phyloP scores from a whole-genome alignment of 1,140 invertebrate species.

The Saccostrea echinata region DNA sequence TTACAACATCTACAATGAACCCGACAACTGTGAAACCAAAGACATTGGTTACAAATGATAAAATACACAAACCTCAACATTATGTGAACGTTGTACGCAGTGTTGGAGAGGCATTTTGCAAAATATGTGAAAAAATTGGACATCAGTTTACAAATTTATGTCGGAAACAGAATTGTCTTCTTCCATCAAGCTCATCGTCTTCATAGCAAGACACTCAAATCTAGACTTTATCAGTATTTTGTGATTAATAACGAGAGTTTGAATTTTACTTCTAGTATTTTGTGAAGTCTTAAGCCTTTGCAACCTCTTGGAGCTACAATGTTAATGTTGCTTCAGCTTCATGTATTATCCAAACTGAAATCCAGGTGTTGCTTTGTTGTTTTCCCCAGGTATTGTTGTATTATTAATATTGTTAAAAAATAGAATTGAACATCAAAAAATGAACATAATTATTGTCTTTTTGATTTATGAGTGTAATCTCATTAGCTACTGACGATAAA shows the following conservation, averaged over 20 bases:
- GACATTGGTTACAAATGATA: background rate
- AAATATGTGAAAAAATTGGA: background rate
- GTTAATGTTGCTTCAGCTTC: background rate
- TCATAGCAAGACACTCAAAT: background rate
- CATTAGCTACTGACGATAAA: background rate
- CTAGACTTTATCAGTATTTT: constrained; percentile 1
- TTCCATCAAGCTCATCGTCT: background rate
- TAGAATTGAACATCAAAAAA: background rate
- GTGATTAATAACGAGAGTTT: background rate
- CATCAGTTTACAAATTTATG: background rate
- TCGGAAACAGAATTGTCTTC: background rate
- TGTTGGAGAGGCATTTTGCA: background rate
- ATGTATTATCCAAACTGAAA: constrained; percentile 11
- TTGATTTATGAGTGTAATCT: background rate
- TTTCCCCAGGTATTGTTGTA: constrained; percentile 2
- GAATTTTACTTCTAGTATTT: background rate
- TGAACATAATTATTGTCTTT: background rate
- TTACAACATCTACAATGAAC: background rate
- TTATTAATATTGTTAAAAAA: background rate
- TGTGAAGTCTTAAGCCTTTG: background rate
- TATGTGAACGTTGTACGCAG: background rate
- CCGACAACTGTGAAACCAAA: background rate
- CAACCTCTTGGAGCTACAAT: background rate
- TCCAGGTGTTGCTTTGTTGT: constrained; percentile 18
- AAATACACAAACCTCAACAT: background rate